Evolutionary conservation across 1,140 invertebrate species (phyloP), one percentile per base, ranked within the genome.

Genomic region (Epicauta chinensis): DNA sequence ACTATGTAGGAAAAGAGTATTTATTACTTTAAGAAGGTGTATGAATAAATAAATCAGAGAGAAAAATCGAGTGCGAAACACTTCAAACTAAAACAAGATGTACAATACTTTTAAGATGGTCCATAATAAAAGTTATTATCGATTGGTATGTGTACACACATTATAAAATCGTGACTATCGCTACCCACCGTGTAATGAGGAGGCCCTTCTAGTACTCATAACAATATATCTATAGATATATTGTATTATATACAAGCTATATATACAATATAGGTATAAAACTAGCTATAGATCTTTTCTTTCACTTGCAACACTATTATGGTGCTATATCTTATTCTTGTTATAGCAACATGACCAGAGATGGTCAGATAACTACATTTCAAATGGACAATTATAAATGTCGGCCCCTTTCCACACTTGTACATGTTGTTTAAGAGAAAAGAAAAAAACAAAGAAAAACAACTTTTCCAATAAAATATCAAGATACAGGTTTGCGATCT

Each of bases 171-270:
- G 67, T 69, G 67, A 69, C 62, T 58, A 64, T 65, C 61, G 55
- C 66, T 65, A 62, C 67, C 67, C 66, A 69, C 67, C 64, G 67
- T 65, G 66, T 69, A 69, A 69, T 69, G 67, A 69, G 65, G 64
- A 59, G 66, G 59, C 61, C 56, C 54, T 45, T 16, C 36, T 47
- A 34, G 12, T 47, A 29, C 45, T 23, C n/a, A n/a, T n/a, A n/a
- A n/a, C n/a, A n/a, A n/a, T n/a, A n/a, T n/a, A n/a, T n/a, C n/a
- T n/a, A n/a, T n/a, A n/a, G n/a, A n/a, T n/a, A n/a, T n/a, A n/a
- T n/a, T n/a, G n/a, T n/a, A n/a, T n/a, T n/a, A n/a, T n/a, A n/a
- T n/a, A n/a, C n/a, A n/a, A n/a, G n/a, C n/a, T n/a, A n/a, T n/a
- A n/a, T n/a, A 23, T 5, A 23, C 23, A 23, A 23, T 23, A 23